Evolutionary conservation across 2,113 vertebrate species (phyloP).

Genomic region (Ceyx cyanopectus): DNA sequence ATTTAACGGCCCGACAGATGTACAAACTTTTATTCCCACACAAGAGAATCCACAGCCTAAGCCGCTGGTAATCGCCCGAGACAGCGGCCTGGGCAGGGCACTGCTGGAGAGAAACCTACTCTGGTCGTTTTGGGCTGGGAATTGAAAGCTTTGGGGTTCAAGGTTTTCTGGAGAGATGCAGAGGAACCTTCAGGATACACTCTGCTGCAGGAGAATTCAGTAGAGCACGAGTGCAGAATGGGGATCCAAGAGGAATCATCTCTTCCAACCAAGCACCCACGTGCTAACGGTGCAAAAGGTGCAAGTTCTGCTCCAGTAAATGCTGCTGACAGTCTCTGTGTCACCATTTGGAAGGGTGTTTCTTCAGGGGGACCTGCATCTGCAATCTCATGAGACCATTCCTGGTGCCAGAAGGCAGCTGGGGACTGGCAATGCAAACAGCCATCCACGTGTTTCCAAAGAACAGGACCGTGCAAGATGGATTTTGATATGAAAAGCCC

Average conservation of each 20-base stretch:
- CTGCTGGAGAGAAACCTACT: background rate
- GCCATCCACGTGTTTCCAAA: background rate
- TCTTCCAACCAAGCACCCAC: background rate
- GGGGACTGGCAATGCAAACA: background rate
- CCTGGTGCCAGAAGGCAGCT: background rate
- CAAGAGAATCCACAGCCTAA: background rate
- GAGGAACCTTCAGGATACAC: background rate
- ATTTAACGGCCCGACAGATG: background rate
- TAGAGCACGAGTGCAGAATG: background rate
- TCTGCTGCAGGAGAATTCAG: background rate
- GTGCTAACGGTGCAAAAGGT: background rate
- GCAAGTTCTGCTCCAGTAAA: background rate
- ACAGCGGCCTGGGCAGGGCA: background rate
- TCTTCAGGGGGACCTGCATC: background rate
- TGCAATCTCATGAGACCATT: background rate
- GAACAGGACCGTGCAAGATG: background rate
- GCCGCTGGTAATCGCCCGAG: accelerated
- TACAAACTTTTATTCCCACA: background rate
- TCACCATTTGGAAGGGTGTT: background rate
- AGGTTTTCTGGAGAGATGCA: background rate
- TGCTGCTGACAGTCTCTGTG: accelerated
- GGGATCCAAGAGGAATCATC: background rate
- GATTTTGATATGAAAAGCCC: background rate
- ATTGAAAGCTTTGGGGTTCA: background rate
- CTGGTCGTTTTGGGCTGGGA: accelerated